Conservation (phyloP, 2,888 invertebrate genomes). For the Chymomyza fuscimana region DNA sequence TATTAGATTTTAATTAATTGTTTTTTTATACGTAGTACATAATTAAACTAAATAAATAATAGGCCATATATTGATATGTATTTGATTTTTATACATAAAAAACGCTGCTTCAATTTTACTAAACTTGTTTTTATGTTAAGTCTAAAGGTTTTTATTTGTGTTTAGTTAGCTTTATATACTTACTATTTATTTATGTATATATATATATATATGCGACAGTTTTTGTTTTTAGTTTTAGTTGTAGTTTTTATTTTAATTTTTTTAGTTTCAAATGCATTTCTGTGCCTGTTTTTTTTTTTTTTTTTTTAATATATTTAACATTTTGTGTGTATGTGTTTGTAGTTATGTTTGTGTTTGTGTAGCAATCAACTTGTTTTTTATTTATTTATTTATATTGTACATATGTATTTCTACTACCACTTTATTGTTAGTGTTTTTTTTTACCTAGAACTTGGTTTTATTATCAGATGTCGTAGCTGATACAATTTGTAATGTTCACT, state of each 20-base stretch:
- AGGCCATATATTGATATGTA: constrained; percentile 79
- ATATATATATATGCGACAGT: constrained; percentile 32
- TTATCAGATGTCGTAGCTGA: constrained; percentile 80
- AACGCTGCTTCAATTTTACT: constrained; percentile 61
- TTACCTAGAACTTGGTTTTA: constrained; percentile 67
- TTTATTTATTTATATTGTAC: constrained; percentile 38
- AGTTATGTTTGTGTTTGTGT: constrained; percentile 30
- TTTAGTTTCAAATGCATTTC: constrained; percentile 60
- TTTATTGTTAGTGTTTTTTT: constrained; percentile 6
- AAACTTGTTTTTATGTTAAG: constrained; percentile 35
- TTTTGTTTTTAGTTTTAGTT: constrained; percentile 40
- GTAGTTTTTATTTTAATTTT: constrained; percentile 18
- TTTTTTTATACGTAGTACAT: constrained; percentile 22
- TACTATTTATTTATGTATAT: constrained; percentile 22
- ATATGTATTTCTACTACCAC: constrained; percentile 56
- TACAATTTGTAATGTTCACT: constrained; percentile 66
- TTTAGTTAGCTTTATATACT: constrained; percentile 11
- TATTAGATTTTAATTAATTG: constrained; percentile 27
- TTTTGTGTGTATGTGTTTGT: constrained; percentile 41
- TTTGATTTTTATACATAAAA: constrained; percentile 78
- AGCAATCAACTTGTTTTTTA: constrained; percentile 26
- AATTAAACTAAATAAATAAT: constrained; percentile 73
- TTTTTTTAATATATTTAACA: constrained; percentile 37
- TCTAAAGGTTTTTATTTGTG: constrained; percentile 19
- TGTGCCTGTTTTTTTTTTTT: constrained; percentile 52